Base-by-base conservation (phyloP, 2,797 vertebrate species). In the Ambastaia sidthimunki region DNA sequence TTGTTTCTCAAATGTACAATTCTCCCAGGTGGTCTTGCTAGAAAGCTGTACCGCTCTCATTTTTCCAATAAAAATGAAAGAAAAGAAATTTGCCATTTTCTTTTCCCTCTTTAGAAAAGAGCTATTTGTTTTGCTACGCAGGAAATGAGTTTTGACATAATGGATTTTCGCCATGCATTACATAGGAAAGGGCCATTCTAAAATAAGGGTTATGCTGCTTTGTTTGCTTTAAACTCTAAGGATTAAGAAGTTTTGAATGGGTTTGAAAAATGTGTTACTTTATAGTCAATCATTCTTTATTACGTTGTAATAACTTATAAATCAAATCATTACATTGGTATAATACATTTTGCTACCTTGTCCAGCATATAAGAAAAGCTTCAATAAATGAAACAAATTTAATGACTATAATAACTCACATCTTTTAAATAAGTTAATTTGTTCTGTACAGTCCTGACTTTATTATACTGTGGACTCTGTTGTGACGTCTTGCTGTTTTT, bases 71-170 rank as follows among this genome's bases (percentile, higher is more conserved):
- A 62, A 10, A 31, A 73, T 52, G 34, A 69, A 63, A 77, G 91
- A 89, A 91, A 88, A 84, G 82, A 88, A 91, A 90, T 91, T 92
- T 92, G 87, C 90, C 84, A 87, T 92, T 91, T 92, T 93, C 90
- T 91, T 88, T 84, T 89, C 86, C 88, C 74, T 90, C 83, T 91
- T 93, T 87, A 84, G 87, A 91, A 87, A 71, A 77, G 85, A 77
- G 86, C 88, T 92, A 91, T 93, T 94, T 90, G 88, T 90, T 92
- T 93, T 90, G 89, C 88, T 86, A 80, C 65, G 66, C 89, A 94
- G 93, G 93, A 95, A 94, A 93, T 94, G 78, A 91, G 89, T 92
- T 94, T 93, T 93, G 92, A 94, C 93, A 93, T 94, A 93, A 94
- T 94, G 92, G 91, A 92, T 92, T 93, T 93, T 91, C 88, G 81